Percentiles rank a stretch among this genome's conserved stretches.
These are phyloP conservation scores for Volucella zonaria DNA, from an alignment of 2,888 invertebrate genomes.

Conservation along the genomic window DNA sequence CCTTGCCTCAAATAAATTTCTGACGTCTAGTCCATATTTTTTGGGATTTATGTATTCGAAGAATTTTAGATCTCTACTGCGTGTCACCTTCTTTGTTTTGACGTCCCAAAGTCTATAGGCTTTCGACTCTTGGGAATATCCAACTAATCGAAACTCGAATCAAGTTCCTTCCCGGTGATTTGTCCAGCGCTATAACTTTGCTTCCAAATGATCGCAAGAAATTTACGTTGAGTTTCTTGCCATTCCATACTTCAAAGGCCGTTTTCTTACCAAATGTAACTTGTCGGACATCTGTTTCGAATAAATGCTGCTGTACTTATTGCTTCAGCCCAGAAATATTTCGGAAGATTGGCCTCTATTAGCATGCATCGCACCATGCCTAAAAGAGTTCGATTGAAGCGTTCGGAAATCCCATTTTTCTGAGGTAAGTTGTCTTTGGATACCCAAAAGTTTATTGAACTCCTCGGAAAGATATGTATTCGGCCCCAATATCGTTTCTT, in stretches of 20 bases:
- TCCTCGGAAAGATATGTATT: too few species aligned
- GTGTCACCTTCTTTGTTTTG: slow-evolving; percentile 16
- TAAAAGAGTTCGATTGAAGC: slow-evolving; percentile 74
- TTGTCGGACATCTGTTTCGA: slow-evolving; percentile 45
- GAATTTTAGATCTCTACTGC: slow-evolving; percentile 23
- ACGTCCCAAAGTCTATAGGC: slow-evolving; percentile 41
- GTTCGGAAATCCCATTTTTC: slow-evolving; percentile 76
- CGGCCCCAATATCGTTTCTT: slow-evolving; percentile 75
- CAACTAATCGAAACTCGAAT: slow-evolving; percentile 44
- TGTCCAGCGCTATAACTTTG: slow-evolving; percentile 27
- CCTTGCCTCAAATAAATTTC: not conserved
- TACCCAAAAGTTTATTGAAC: slow-evolving; percentile 73
- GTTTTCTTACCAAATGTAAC: slow-evolving; percentile 7
- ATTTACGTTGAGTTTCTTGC: slow-evolving; percentile 25
- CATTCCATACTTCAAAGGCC: slow-evolving; percentile 34
- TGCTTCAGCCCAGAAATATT: slow-evolving; percentile 77
- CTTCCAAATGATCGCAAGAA: slow-evolving; percentile 46
- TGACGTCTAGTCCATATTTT: slow-evolving; percentile 2
- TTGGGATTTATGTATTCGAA: slow-evolving; percentile 13
- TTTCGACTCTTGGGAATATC: slow-evolving; percentile 50
- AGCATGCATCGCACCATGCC: slow-evolving; percentile 76
- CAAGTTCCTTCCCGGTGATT: slow-evolving; percentile 26
- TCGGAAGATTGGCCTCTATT: slow-evolving; percentile 70
- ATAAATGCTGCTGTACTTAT: slow-evolving; percentile 72
- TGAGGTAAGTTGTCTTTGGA: slow-evolving; percentile 73